Percentiles rank a stretch among this genome's conserved stretches.
Conservation (phyloP, 2,113 vertebrate genomes). For the Sinocyclocheilus anshuiensis region DNA sequence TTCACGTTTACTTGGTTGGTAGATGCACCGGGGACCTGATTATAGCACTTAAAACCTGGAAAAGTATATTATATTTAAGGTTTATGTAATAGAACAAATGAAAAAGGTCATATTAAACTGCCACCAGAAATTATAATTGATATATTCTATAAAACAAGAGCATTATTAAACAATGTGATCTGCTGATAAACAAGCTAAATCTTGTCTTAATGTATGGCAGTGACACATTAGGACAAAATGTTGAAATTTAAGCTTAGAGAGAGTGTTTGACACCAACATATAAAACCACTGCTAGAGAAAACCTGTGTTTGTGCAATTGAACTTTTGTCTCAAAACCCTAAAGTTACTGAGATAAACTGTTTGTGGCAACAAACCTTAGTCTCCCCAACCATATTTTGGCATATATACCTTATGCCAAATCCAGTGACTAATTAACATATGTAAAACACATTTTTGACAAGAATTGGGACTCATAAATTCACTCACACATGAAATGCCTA, state of each 20-base stretch:
- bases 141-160: background rate
- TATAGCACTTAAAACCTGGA: too few species aligned
- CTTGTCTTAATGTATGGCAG: background rate
- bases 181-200: background rate
- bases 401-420: background rate
- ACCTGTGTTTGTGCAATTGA: background rate
- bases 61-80: background rate
- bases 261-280: background rate
- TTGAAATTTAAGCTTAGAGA: background rate
- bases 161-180: background rate
- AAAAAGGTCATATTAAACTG: background rate
- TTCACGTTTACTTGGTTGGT: too few species aligned
- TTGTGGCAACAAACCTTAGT: background rate
- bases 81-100: background rate
- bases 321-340: background rate
- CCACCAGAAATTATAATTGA: background rate
- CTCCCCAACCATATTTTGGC: background rate
- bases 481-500: background rate
- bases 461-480: background rate
- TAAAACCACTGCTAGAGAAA: background rate
- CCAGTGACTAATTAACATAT: background rate
- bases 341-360: background rate
- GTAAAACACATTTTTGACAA: constrained; percentile 6
- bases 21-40: too few species aligned
- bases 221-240: background rate